Evolutionary conservation across 2,888 invertebrate genomes (phyloP).

Genomic region (Heliconius ethilla): DNA sequence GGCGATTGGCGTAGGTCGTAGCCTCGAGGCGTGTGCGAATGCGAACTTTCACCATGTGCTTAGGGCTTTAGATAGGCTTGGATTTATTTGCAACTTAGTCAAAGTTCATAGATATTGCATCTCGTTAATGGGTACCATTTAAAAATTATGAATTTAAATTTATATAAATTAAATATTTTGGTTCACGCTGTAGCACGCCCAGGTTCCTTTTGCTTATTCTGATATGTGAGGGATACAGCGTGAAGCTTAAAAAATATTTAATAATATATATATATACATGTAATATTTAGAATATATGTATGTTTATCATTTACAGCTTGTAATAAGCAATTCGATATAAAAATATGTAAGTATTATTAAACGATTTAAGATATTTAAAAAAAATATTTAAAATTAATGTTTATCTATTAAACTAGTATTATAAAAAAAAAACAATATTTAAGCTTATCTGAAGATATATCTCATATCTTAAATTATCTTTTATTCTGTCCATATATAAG

Average conservation of each 20-base stretch:
- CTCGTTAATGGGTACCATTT: slow-evolving; percentile 7
- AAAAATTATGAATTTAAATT: not conserved
- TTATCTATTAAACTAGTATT: not conserved
- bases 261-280: no score
- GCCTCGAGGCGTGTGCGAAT: slow-evolving; percentile 61
- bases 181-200: no score
- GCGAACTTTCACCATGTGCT: slow-evolving; percentile 71
- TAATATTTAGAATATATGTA: not conserved
- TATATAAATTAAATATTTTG: not conserved
- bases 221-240: no score
- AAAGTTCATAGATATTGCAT: slow-evolving; percentile 25
- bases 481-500: not conserved
- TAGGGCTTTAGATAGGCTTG: slow-evolving; percentile 57
- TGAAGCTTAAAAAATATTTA: no score
- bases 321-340: not conserved
- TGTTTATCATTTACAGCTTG: not conserved
- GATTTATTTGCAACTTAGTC: slow-evolving; percentile 54
- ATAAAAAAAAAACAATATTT: not conserved
- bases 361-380: no score
- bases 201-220: no score
- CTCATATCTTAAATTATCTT: not conserved
- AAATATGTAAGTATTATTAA: not conserved
- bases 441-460: not conserved
- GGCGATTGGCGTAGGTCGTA: slow-evolving; percentile 57
- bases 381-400: no score